Percentiles rank a stretch among this genome's conserved stretches.
These are phyloP conservation scores for Phyllotis vaccarum DNA, from an alignment of 2,797 vertebrate genomes.

Conservation along the genomic window DNA sequence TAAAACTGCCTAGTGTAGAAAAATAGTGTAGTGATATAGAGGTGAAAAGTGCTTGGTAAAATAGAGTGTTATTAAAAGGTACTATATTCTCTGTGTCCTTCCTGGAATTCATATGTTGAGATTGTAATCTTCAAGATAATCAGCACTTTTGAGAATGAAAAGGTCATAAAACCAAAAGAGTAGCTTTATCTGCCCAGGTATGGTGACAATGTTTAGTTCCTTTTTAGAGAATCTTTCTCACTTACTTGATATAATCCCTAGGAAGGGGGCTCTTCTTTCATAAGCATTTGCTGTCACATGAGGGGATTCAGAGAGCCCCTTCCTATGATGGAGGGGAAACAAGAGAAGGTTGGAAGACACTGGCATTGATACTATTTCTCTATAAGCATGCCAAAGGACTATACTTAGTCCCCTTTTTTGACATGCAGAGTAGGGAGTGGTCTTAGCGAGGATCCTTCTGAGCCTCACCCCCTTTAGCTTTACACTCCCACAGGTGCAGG, in stretches of 20 bases:
- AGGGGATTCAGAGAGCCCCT: background rate
- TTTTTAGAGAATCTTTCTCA: background rate
- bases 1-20: background rate
- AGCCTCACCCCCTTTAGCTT: background rate
- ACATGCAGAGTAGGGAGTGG: background rate
- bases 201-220: background rate
- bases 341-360: background rate
- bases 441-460: background rate
- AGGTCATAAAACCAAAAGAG: background rate
- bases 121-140: background rate
- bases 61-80: background rate
- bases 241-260: background rate
- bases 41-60: background rate
- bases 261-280: background rate
- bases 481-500: background rate
- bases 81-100: background rate
- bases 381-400: background rate
- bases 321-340: background rate
- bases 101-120: background rate
- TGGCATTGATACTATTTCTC: background rate
- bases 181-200: background rate
- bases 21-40: background rate
- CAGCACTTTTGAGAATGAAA: background rate
- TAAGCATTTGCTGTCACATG: background rate
- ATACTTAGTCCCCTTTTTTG: background rate